These are phyloP conservation scores for Rotaria sp. DNA, from an alignment of 2,888 invertebrate species.

Conservation along the genomic window DNA sequence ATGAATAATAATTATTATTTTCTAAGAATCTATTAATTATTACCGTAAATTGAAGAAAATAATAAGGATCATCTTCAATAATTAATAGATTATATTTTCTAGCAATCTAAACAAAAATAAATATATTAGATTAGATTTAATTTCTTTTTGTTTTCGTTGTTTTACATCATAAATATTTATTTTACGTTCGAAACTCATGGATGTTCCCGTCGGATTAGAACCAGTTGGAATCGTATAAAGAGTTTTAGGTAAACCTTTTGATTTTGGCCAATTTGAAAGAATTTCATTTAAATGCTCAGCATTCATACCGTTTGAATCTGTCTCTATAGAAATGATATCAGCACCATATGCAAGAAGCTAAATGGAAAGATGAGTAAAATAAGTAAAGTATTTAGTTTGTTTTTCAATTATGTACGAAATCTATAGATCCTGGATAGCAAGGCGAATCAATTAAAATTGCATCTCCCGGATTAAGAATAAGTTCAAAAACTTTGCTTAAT, in stretches of 20 bases:
- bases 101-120: conserved; percentile 63
- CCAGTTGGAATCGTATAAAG: conserved; percentile 71
- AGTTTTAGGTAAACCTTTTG: conserved; percentile 64
- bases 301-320: conserved; percentile 66
- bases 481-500: conserved; percentile 67
- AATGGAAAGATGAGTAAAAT: conserved; percentile 44
- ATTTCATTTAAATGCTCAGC: conserved; percentile 62
- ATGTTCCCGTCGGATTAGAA: conserved; percentile 69
- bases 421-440: conserved; percentile 61
- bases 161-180: conserved; percentile 63
- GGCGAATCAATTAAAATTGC: conserved; percentile 67
- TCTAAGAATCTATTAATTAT: too few species aligned
- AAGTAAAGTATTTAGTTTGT: too few species aligned
- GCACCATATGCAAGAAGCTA: conserved; percentile 67
- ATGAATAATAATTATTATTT: background rate
- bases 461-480: conserved; percentile 66
- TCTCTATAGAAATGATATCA: conserved; percentile 64
- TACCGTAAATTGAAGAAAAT: conserved; percentile 65
- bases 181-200: conserved; percentile 64
- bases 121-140: too few species aligned
- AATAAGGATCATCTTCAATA: conserved; percentile 75
- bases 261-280: conserved; percentile 57
- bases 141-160: background rate
- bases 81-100: conserved; percentile 71
- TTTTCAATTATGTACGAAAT: background rate